Evolutionary conservation across 2,797 vertebrate species (phyloP).

Genomic region (Pangasius krempfi): DNA sequence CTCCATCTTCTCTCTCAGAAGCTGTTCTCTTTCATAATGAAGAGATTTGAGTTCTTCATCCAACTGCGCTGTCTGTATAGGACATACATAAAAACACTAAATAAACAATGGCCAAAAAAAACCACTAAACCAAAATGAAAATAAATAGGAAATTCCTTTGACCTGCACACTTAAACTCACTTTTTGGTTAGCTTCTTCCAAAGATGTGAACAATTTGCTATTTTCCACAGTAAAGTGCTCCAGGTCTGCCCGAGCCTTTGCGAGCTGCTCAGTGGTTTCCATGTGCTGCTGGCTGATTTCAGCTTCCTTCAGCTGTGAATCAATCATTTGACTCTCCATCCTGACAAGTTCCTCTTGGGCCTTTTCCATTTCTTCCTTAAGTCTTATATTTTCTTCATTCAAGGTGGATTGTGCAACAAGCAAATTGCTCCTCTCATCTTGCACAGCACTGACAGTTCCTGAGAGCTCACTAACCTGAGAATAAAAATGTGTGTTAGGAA

Average conservation of each 20-base stretch:
- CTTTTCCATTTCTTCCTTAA: slow-evolving; percentile 32
- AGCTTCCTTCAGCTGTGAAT: slow-evolving; percentile 48
- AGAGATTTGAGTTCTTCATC: slow-evolving; percentile 46
- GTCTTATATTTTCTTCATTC: not conserved
- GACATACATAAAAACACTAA: not conserved
- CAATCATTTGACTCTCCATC: slow-evolving; percentile 43
- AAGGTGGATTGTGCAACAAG: slow-evolving; percentile 9
- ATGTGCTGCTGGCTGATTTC: slow-evolving; percentile 49
- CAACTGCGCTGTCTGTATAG: slow-evolving; percentile 35
- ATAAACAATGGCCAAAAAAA: too few relatives aligned
- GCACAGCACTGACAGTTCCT: not conserved
- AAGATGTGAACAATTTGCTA: not conserved
- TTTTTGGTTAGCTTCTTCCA: slow-evolving; percentile 26
- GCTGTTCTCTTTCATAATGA: slow-evolving; percentile 53
- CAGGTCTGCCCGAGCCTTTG: slow-evolving; percentile 57
- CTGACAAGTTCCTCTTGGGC: slow-evolving; percentile 30
- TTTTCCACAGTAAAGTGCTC: slow-evolving; percentile 20
- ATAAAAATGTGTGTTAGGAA: not conserved
- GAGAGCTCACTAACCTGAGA: slow-evolving; percentile 34
- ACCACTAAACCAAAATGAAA: not conserved
- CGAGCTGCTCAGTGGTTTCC: slow-evolving; percentile 50
- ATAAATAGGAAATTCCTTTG: not conserved
- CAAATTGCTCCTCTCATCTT: not conserved
- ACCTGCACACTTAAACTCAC: not conserved
- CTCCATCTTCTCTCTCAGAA: slow-evolving; percentile 42